Base-by-base conservation (phyloP, 2,888 invertebrate genomes). In the Pasiphila rectangulata region DNA sequence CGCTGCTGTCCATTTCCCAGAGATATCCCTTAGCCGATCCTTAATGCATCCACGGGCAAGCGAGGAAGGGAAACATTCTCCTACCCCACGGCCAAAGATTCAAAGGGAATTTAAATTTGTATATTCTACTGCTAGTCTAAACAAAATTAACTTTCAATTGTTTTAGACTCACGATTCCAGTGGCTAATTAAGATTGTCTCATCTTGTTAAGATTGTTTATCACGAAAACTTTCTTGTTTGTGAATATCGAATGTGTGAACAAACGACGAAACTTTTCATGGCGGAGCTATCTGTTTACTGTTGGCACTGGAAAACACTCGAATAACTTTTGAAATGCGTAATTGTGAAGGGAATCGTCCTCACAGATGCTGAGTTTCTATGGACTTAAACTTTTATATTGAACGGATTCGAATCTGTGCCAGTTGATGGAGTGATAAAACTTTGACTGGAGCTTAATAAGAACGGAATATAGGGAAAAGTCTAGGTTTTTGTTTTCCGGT, bases 341-440 rank as follows among this genome's bases (percentile, higher is more conserved):
- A 32, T 32, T 32, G 9, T n/a, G n/a, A n/a, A n/a, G n/a, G n/a
- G n/a, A n/a, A n/a, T n/a, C n/a, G n/a, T 17, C 32, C 10, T 32
- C 9, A 12, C 15, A 39, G 10, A 37, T 37, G 29, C 17, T 15
- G 19, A 38, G 25, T 24, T 40, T 45, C 44, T 16, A 40, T 36
- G 32, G 21, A 40, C 29, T 24, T 6, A 44, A 46, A 51, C 42
- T 51, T 50, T 46, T 43, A 41, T 42, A 51, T 46, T 46, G 42
- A 36, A 43, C 19, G 23, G 30, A 38, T 42, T 46, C 46, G 29
- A 46, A 51, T 36, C 29, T 35, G 43, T 36, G 45, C 41, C 39
- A 34, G 38, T 34, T 45, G 32, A 27, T 15, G 7, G 36, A 44
- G 36, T 19, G 23, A 21, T 27, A 21, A 24, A 38, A 39, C 39